Base-by-base conservation (phyloP, 2,888 invertebrate species). In the Sphaerophoria rueppellii region DNA sequence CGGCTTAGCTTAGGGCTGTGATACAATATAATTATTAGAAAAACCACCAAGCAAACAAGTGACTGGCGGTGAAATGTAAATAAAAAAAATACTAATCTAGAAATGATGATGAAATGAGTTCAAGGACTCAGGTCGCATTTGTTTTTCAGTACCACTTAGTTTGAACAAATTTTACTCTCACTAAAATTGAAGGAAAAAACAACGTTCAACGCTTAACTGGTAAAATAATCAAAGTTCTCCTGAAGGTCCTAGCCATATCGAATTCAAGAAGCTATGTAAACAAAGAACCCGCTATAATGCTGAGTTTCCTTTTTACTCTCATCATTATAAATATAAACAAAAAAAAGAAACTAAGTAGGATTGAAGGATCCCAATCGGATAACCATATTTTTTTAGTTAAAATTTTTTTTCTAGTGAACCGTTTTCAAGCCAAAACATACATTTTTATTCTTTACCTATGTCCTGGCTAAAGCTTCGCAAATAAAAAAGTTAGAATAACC, bases 281-380 rank as follows among this genome's bases (percentile, higher is more conserved):
- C 12, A 37, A 24, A 4, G 24, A 61, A 60, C n/a, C 50, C 43
- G 40, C 4, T 54, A 35, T 43, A 60, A 34, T 52, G 48, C 16
- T 14, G 74, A 43, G 4, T 48, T 4, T 16, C 46, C 16, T 37
- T 57, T 61, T 48, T 9, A 16, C 32, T 16, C 14, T 43, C 12
- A 34, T 50, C 46, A 57, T 58, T 70, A 81, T 75, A 63, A 81
- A 81, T 81, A 81, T n/a, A 75, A 81, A 72, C 60, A 74, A 67
- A 77, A 69, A 69, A 74, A 76, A 72, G 72, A 69, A 37, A 55
- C 40, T 77, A 65, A 46, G 60, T 43, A 67, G 54, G 60, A 60
- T 67, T 77, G 72, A 60, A 46, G 55, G 46, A 72, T 77, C 72
- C 60, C 72, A 72, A 76, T 72, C 60, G 77, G 81, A 82, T 82